Conservation (phyloP, 2,888 invertebrate species). For the Rosalia funebris region DNA sequence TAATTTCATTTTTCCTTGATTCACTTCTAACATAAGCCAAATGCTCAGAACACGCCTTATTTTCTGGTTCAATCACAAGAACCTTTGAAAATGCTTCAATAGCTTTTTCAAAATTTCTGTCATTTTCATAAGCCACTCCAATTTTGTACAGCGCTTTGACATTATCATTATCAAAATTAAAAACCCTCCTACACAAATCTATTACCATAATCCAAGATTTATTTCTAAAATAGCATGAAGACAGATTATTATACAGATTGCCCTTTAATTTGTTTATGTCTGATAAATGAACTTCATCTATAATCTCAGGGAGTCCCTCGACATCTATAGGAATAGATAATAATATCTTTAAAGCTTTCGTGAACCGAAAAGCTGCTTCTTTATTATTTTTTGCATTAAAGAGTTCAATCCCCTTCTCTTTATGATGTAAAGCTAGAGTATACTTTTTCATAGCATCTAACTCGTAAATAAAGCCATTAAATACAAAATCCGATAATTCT, state of each 20-base stretch:
- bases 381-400: constrained; percentile 67
- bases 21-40: constrained; percentile 68
- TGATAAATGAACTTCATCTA: constrained; percentile 65
- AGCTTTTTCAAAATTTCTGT: constrained; percentile 75
- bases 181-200: constrained; percentile 68
- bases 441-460: constrained; percentile 62
- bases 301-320: constrained; percentile 62
- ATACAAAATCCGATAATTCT: constrained; percentile 59
- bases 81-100: constrained; percentile 68
- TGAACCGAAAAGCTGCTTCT: constrained; percentile 80
- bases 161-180: constrained; percentile 59
- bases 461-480: constrained; percentile 63
- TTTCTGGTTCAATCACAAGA: constrained; percentile 71
- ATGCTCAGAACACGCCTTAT: constrained; percentile 72
- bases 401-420: constrained; percentile 69
- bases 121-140: constrained; percentile 65
- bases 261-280: constrained; percentile 71
- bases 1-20: constrained; percentile 70
- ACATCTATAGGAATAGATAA: constrained; percentile 70
- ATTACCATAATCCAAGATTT: constrained; percentile 75
- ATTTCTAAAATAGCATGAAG: constrained; percentile 80
- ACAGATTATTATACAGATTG: constrained; percentile 82
- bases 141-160: constrained; percentile 67
- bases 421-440: constrained; percentile 63
- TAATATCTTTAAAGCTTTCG: constrained; percentile 77